Conservation (phyloP, 1,140 invertebrate genomes). For the Aplysia californica region DNA sequence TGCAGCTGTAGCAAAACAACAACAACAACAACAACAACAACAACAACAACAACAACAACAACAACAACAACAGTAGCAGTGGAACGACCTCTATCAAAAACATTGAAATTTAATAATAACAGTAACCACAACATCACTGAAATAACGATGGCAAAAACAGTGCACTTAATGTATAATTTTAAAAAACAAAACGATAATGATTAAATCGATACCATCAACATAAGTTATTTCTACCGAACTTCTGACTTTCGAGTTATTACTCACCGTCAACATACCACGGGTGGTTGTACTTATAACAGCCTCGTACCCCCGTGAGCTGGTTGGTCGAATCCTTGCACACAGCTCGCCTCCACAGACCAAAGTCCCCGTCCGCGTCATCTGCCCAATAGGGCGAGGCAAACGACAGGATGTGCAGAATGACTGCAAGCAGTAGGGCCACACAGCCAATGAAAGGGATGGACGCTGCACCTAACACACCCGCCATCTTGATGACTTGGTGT, state of each 20-base stretch:
- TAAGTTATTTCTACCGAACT: too few relatives aligned
- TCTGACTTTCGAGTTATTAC: not conserved
- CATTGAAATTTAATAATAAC: not conserved
- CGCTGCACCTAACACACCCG: slow-evolving; percentile 40
- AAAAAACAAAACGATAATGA: too few relatives aligned
- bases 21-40: too few relatives aligned
- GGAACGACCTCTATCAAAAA: not conserved
- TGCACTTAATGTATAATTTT: not conserved
- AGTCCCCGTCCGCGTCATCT: slow-evolving; percentile 21
- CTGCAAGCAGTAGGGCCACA: slow-evolving; percentile 38
- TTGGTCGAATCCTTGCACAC: too few relatives aligned
- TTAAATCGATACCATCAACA: too few relatives aligned
- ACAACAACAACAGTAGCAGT: too few relatives aligned
- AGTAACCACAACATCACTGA: not conserved
- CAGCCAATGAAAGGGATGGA: slow-evolving; percentile 41
- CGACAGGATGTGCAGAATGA: slow-evolving; percentile 43
- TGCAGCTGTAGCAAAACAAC: too few relatives aligned
- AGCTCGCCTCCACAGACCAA: slow-evolving; percentile 48
- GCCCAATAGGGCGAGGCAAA: slow-evolving; percentile 50
- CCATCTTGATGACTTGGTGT: too few relatives aligned
- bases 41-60: too few relatives aligned
- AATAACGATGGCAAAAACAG: not conserved
- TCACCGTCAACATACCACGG: slow-evolving; percentile 12
- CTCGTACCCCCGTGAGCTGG: not conserved
- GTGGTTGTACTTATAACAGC: not conserved